These are phyloP conservation scores for Epicauta chinensis DNA, from an alignment of 1,140 invertebrate genomes.

Conservation along the genomic window DNA sequence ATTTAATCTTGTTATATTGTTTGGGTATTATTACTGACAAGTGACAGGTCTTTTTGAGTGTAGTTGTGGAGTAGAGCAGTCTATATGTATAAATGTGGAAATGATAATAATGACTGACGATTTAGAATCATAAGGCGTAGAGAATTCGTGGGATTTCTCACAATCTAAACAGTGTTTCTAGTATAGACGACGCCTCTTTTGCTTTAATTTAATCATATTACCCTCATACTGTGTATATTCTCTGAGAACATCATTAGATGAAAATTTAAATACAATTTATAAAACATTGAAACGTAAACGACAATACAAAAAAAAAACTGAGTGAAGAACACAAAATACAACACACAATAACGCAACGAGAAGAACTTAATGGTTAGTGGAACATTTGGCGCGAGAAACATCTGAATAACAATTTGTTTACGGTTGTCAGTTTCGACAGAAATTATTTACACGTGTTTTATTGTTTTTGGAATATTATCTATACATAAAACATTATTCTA, in stretches of 20 bases:
- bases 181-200: no score
- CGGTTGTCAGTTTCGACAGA: constrained; percentile 8
- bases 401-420: constrained; percentile 15
- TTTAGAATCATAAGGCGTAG: constrained; percentile 21
- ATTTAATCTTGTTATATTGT: no score
- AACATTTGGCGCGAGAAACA: constrained; percentile 12
- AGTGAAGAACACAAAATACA: no score
- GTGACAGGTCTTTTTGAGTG: no score
- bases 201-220: no score
- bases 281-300: constrained; percentile 4
- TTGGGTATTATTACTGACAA: no score
- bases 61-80: no score
- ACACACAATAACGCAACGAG: constrained; percentile 1
- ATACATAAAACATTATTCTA: no score
- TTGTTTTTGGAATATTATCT: no score
- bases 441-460: no score
- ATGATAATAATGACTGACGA: constrained; percentile 9
- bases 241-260: constrained; percentile 23
- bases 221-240: no score
- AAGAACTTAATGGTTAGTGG: constrained; percentile 2
- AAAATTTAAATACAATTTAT: constrained; percentile 17
- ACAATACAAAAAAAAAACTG: no score
- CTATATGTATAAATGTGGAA: constrained; percentile 12
- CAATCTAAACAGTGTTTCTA: constrained; percentile 9
- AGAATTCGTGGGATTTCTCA: constrained; percentile 29